Conservation (phyloP, 2,113 vertebrate genomes). For the Psittacula cyanocephala region DNA sequence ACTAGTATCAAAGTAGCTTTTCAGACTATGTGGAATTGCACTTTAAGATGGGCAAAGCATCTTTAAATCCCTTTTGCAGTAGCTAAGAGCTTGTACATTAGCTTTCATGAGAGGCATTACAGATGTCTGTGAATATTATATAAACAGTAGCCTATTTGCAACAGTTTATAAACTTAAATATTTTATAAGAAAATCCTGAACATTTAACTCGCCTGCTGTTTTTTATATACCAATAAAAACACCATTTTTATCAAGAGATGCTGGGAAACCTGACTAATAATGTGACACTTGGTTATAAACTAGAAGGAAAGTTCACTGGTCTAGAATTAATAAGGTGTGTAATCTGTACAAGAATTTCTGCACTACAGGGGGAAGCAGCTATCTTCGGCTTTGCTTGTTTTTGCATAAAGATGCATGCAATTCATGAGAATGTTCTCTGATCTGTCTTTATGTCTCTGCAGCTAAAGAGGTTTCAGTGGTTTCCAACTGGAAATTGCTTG, state of each 20-base stretch:
- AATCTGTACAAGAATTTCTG: slow-evolving; percentile 17
- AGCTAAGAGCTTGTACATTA: slow-evolving; percentile 63
- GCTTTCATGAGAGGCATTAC: slow-evolving; percentile 64
- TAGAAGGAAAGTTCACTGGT: not conserved
- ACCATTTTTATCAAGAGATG: slow-evolving; percentile 52
- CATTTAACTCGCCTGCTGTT: slow-evolving; percentile 59
- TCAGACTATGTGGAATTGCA: slow-evolving; percentile 24
- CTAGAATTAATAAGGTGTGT: slow-evolving; percentile 24
- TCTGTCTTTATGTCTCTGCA: not conserved
- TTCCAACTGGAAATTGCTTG: not conserved
- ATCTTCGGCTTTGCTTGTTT: not conserved
- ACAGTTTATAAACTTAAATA: slow-evolving; percentile 70
- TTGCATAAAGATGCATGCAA: not conserved
- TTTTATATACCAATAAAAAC: slow-evolving; percentile 51
- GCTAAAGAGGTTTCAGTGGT: not conserved
- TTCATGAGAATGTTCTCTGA: not conserved
- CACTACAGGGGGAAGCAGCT: not conserved
- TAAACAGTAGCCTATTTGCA: slow-evolving; percentile 60
- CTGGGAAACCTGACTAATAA: slow-evolving; percentile 28
- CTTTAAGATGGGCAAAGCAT: slow-evolving; percentile 48
- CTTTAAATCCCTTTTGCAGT: slow-evolving; percentile 54
- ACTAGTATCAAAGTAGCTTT: slow-evolving; percentile 46
- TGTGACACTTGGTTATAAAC: slow-evolving; percentile 31
- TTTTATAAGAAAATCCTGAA: slow-evolving; percentile 69
- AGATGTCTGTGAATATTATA: slow-evolving; percentile 68